Conservation (phyloP, 2,888 invertebrate genomes). For the Melanargia galathea region DNA sequence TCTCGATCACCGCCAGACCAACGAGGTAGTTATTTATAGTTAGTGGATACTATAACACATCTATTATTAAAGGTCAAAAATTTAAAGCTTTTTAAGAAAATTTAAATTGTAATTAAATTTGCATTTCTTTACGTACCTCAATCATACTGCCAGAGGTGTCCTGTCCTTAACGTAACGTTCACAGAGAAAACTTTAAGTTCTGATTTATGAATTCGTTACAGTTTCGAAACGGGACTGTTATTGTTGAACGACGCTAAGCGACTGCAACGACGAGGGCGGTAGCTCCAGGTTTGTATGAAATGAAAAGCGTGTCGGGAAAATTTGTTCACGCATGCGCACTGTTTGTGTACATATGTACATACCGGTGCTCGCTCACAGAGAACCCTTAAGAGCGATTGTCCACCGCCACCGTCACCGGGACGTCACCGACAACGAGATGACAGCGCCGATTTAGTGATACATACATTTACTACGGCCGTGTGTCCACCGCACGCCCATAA, state of each 20-base stretch:
- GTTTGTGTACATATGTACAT: not conserved
- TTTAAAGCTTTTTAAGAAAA: too few relatives aligned
- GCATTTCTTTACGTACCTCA: slow-evolving; percentile 8
- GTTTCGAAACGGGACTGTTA: not conserved
- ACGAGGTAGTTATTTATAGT: too few relatives aligned
- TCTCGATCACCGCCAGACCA: too few relatives aligned
- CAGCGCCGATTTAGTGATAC: too few relatives aligned
- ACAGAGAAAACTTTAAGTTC: slow-evolving; percentile 17
- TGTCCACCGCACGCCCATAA: too few relatives aligned
- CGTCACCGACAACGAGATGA: too few relatives aligned
- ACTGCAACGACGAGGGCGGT: slow-evolving; percentile 18
- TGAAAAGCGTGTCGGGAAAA: slow-evolving; percentile 11
- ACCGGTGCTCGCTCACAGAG: not conserved
- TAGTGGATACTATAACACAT: too few relatives aligned
- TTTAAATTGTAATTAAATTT: too few relatives aligned
- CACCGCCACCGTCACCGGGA: too few relatives aligned
- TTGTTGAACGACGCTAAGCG: slow-evolving; percentile 9
- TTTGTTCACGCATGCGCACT: slow-evolving; percentile 13
- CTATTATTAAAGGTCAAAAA: too few relatives aligned
- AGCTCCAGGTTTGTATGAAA: slow-evolving; percentile 10
- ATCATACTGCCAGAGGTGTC: not conserved
- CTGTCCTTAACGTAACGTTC: not conserved
- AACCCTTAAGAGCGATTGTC: not conserved
- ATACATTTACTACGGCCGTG: too few relatives aligned
- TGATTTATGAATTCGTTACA: not conserved